Percentiles rank a stretch among this genome's conserved stretches.
phyloP scores from a whole-genome alignment of 2,797 vertebrate species.

The Crenuchus spilurus region DNA sequence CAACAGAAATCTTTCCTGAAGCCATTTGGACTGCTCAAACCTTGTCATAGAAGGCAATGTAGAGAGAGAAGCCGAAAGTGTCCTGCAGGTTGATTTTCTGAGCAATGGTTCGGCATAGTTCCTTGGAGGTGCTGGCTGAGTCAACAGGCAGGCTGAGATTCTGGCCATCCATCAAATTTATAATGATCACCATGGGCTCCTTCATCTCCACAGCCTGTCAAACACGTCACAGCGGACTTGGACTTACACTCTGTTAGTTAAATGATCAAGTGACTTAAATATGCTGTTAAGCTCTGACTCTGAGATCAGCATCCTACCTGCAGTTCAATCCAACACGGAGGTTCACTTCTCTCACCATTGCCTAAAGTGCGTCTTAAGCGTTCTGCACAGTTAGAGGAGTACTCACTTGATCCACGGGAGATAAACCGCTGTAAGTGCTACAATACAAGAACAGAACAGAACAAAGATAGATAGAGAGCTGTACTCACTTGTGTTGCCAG shows the following conservation, averaged over 20 bases:
- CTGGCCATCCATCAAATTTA: constrained; percentile 79
- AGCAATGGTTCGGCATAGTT: constrained; percentile 83
- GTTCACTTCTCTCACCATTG: constrained; percentile 87
- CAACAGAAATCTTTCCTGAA: not conserved
- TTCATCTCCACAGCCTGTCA: constrained; percentile 86
- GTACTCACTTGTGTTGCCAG: too few relatives aligned
- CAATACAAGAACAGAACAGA: not conserved
- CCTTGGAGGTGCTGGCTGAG: constrained; percentile 86
- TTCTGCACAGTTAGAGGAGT: constrained; percentile 80
- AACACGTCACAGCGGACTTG: not conserved
- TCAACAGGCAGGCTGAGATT: constrained; percentile 79
- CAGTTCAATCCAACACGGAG: constrained; percentile 89
- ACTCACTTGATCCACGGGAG: constrained; percentile 73
- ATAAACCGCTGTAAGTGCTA: constrained; percentile 90
- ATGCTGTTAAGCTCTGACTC: not conserved
- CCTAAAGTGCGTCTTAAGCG: constrained; percentile 79
- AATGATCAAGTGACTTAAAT: too few relatives aligned
- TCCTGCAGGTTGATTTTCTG: constrained; percentile 79
- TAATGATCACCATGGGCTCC: constrained; percentile 75
- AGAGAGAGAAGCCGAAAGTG: constrained; percentile 89
- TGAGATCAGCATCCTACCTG: constrained; percentile 74
- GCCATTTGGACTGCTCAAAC: constrained; percentile 63
- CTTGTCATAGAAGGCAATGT: constrained; percentile 88
- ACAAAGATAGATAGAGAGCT: not conserved
- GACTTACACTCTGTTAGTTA: too few relatives aligned